Percentiles rank a stretch among this genome's conserved stretches.
phyloP scores from a whole-genome alignment of 2,113 vertebrate genomes.

The Azemiops feae region DNA sequence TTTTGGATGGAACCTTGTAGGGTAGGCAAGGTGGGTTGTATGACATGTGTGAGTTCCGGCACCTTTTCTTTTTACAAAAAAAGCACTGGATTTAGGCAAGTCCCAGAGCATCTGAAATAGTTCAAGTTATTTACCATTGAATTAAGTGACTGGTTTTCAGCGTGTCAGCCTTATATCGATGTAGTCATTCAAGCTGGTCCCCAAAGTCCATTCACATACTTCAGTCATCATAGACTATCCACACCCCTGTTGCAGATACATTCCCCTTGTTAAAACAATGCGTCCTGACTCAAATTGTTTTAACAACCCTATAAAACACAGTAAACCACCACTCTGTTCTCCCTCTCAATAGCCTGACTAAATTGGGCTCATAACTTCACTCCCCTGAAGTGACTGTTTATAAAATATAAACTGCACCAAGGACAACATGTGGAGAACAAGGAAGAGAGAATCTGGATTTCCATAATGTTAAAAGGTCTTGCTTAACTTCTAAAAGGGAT shows the following conservation, averaged over 20 bases:
- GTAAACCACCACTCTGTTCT: slow-evolving; percentile 1
- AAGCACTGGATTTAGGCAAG: background rate
- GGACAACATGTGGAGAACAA: background rate
- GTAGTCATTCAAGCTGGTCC: background rate
- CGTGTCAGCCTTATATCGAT: background rate
- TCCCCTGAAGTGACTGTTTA: background rate
- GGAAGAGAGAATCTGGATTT: background rate
- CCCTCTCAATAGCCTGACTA: background rate
- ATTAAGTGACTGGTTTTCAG: background rate
- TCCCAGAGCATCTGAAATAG: background rate
- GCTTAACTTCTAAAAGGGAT: background rate
- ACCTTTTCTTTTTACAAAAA: too few relatives aligned
- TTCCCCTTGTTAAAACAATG: background rate
- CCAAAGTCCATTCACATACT: background rate
- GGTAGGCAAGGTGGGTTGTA: too few relatives aligned
- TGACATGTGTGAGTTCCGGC: too few relatives aligned
- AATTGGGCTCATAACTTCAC: slow-evolving; percentile 4
- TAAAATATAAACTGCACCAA: background rate
- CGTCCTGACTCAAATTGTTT: background rate
- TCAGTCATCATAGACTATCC: background rate
- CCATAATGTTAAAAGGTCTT: background rate
- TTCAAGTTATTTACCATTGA: background rate
- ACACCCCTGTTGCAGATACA: background rate
- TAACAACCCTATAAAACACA: background rate
- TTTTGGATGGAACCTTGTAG: too few relatives aligned